phyloP scores from a whole-genome alignment of 2,888 invertebrate species.

The Eupithecia centaureata region DNA sequence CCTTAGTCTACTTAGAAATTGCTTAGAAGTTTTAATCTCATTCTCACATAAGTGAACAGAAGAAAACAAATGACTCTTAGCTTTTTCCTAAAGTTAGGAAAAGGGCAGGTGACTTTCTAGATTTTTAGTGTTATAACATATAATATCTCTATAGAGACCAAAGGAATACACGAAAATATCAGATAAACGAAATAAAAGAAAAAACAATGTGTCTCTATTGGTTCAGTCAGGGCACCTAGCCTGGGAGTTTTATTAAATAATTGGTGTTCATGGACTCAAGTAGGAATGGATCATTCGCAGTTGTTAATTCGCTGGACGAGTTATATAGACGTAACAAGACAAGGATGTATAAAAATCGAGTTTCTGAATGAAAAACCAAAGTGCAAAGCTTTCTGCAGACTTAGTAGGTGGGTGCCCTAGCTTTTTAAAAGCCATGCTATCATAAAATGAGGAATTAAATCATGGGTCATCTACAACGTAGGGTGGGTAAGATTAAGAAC shows the following conservation, averaged over 20 bases:
- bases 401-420: too few relatives aligned
- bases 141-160: too few relatives aligned
- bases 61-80: background rate
- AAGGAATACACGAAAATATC: too few relatives aligned
- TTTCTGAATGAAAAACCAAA: background rate
- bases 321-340: background rate
- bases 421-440: background rate
- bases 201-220: background rate
- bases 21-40: background rate
- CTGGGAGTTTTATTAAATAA: conserved; percentile 11
- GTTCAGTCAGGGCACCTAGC: too few relatives aligned
- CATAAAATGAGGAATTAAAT: background rate
- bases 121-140: background rate
- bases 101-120: background rate
- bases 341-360: background rate
- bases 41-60: background rate
- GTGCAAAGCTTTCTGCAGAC: background rate
- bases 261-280: conserved; percentile 4
- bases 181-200: background rate
- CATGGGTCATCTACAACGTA: background rate
- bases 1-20: background rate
- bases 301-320: background rate
- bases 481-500: background rate
- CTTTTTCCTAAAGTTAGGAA: too few relatives aligned
- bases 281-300: background rate